phyloP scores from a whole-genome alignment of 2,888 invertebrate species.

The Eupithecia vulgata region DNA sequence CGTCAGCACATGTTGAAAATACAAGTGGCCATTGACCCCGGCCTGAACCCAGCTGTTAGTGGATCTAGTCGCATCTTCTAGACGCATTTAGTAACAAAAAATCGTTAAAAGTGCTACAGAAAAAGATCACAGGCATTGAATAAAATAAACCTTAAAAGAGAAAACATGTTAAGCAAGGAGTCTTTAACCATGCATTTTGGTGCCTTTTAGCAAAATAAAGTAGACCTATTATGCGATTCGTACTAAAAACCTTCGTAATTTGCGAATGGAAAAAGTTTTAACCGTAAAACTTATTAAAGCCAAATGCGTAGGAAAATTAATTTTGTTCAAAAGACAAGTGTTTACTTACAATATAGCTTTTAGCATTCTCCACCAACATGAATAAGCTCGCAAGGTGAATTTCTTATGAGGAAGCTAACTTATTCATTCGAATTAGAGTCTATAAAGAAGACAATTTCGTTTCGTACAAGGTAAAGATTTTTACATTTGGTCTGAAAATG shows the following conservation, averaged over 20 bases:
- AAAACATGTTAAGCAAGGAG: background rate
- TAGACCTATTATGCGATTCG: too few species aligned
- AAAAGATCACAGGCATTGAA: slow-evolving; percentile 13
- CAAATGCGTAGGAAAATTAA: background rate
- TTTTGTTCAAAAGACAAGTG: background rate
- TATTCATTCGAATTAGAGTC: slow-evolving; percentile 13
- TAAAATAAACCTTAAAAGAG: background rate
- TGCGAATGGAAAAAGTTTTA: background rate
- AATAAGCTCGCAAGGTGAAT: background rate
- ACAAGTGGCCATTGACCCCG: slow-evolving; percentile 82
- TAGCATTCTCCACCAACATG: background rate
- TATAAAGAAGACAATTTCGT: background rate
- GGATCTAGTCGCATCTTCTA: slow-evolving; percentile 76
- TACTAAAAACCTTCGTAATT: too few species aligned
- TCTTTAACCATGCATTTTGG: too few species aligned
- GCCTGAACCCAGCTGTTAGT: slow-evolving; percentile 78
- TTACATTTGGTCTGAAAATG: background rate
- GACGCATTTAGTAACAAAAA: slow-evolving; percentile 68
- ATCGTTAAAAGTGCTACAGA: slow-evolving; percentile 39
- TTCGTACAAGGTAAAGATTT: background rate
- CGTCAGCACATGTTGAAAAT: slow-evolving; percentile 83
- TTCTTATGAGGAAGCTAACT: background rate
- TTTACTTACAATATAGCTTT: background rate
- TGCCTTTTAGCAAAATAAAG: too few species aligned
- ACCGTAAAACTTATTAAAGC: background rate